Percentiles rank a stretch among this genome's conserved stretches.
Evolutionary conservation across 2,888 invertebrate genomes (phyloP).

Genomic region (Cephus rjabovi): DNA sequence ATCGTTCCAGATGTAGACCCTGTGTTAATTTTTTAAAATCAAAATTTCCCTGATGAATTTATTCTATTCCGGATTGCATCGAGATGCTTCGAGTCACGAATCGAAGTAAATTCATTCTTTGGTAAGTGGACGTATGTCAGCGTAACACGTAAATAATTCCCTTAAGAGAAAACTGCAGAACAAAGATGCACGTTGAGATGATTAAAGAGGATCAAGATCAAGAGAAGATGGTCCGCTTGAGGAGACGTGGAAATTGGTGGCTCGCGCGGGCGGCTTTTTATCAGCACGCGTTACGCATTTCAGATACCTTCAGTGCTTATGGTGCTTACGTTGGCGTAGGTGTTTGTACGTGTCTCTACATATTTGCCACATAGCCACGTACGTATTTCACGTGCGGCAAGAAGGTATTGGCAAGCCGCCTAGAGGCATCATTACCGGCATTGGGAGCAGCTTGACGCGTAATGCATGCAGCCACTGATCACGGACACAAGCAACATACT

Average conservation of each 20-base stretch:
- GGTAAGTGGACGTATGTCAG: constrained; percentile 1
- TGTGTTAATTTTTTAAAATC: no score
- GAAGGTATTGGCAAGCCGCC: constrained; percentile 11
- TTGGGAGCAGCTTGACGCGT: constrained; percentile 12
- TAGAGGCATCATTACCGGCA: constrained; percentile 26
- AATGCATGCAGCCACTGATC: constrained; percentile 18
- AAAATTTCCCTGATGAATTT: no score
- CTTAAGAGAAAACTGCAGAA: not conserved
- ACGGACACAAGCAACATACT: constrained; percentile 25
- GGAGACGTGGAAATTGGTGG: not conserved
- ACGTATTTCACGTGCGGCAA: not conserved
- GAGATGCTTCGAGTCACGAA: no score
- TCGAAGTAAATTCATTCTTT: not conserved
- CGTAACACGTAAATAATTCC: not conserved
- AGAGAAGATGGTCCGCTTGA: not conserved
- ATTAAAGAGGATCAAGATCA: not conserved
- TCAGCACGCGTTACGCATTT: not conserved
- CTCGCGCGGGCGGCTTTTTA: not conserved
- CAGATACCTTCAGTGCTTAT: not conserved
- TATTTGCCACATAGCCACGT: constrained; percentile 1
- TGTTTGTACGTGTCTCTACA: not conserved
- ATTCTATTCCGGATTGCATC: no score
- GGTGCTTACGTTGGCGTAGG: no score
- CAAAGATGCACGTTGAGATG: not conserved
- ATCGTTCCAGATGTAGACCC: no score